Conservation (phyloP, 35 echinoderm and acorn worm species). For the Heliocidaris erythrogramma region DNA sequence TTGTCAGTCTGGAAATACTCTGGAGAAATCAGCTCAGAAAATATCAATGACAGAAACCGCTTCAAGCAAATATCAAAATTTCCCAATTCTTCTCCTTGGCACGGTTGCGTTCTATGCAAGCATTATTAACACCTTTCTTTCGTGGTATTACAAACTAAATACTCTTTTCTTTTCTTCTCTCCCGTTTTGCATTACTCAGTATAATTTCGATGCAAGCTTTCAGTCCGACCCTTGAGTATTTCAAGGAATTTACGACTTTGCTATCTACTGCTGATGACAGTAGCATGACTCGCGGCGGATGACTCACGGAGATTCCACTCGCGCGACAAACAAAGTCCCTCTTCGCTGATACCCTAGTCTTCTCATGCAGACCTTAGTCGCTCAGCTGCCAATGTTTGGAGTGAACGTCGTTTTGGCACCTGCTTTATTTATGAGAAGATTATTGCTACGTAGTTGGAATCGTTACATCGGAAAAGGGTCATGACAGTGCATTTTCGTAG, state of each 20-base stretch:
- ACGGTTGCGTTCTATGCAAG: neutral
- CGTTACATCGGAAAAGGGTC: neutral
- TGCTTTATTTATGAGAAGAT: neutral
- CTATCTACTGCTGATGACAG: neutral
- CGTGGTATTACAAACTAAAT: neutral
- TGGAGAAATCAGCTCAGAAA: neutral
- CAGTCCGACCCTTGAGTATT: neutral
- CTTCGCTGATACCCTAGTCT: neutral
- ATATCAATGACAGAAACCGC: neutral
- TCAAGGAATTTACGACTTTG: conserved; percentile 3
- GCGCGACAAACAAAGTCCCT: neutral
- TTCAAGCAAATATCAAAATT: neutral
- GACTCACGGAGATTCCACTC: neutral
- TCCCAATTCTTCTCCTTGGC: neutral
- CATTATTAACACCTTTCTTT: neutral
- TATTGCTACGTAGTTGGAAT: neutral
- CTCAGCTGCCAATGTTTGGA: neutral
- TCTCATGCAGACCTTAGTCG: neutral
- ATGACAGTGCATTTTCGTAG: too few species aligned
- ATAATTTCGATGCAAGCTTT: neutral
- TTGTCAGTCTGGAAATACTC: neutral
- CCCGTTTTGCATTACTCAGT: neutral
- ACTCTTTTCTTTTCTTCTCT: neutral
- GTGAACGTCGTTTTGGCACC: neutral
- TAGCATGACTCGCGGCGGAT: neutral